Evolutionary conservation across 2,888 invertebrate species (phyloP), one percentile per base, ranked within the genome.

Genomic region (Volucella zonaria): DNA sequence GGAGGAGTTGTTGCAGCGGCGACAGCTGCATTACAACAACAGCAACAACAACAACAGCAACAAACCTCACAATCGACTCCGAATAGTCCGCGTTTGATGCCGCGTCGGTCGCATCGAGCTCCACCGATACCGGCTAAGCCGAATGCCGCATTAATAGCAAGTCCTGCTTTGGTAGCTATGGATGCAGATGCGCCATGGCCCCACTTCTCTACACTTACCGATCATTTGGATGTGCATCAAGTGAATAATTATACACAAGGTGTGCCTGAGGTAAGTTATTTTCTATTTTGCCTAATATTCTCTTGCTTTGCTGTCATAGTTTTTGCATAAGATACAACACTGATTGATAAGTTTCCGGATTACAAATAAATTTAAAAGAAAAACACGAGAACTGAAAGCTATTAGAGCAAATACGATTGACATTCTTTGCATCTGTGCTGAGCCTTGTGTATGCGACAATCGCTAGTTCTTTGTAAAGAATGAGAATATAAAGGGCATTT

Each of bases 1-100:
- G 68, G 52, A 49, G 78, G 61, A 45, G 42, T 51, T 12, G 51
- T 49, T 10, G 43, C 70, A 18, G 49, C 15, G 51, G 71, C 62
- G 31, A 43, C 54, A 23, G 59, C 75, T 61, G 52, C 38, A 8
- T 31, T 64, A 10, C 76, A 74, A 10, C 76, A 74, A 43, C 80
- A 74, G 62, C 85, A 71, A 74, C 18, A 18, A n/a, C 47, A 15
- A 15, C 61, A 74, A 43, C 51, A 76, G 31, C 80, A 75, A 67
- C 86, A 71, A 74, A 82, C 87, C 78, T 92, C 92, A 68, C 93
- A 93, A 58, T 95, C 95, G 82, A 95, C 95, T 40, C 95, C 95
- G 62, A 95, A 95, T 89, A 96, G 96, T 89, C 96, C 96, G 31
- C 93, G 95, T 82, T 92, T 96, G 86, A 90, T 95, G 93, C 95